Conservation (phyloP, 1,140 invertebrate species). For the Nautilus pompilius region DNA sequence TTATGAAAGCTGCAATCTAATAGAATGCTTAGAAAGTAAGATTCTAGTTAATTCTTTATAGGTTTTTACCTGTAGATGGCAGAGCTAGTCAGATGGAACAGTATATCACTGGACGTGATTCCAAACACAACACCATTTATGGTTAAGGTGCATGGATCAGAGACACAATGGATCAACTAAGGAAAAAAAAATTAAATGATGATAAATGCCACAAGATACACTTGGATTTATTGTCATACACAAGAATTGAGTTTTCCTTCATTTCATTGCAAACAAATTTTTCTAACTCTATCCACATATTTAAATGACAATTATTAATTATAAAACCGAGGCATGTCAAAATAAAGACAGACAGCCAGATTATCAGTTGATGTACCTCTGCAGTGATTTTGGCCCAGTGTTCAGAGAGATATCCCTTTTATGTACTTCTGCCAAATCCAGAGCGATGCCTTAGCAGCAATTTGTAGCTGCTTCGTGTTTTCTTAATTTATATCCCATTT, state of each 20-base stretch:
- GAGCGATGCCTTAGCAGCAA: no score
- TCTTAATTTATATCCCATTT: no score
- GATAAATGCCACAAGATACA: background rate
- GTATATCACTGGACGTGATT: constrained; percentile 75
- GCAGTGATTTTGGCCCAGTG: no score
- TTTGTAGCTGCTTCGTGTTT: no score
- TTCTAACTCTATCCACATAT: no score
- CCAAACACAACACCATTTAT: constrained; percentile 75
- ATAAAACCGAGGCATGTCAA: no score
- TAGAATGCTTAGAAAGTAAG: background rate
- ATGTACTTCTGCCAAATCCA: no score
- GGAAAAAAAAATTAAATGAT: constrained; percentile 6
- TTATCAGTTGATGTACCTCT: no score
- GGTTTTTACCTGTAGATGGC: background rate
- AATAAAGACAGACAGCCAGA: no score
- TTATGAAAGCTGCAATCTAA: no score
- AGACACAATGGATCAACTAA: constrained; percentile 52
- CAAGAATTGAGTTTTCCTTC: background rate
- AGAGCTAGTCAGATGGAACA: constrained; percentile 69
- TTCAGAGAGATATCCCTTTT: no score
- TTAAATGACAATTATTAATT: no score
- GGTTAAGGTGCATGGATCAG: constrained; percentile 78
- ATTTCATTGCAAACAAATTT: background rate
- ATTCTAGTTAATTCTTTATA: background rate
- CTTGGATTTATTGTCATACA: background rate